Percentiles rank a stretch among this genome's conserved stretches.
Conservation (phyloP, 2,888 invertebrate genomes). For the Oeneis ivallda region DNA sequence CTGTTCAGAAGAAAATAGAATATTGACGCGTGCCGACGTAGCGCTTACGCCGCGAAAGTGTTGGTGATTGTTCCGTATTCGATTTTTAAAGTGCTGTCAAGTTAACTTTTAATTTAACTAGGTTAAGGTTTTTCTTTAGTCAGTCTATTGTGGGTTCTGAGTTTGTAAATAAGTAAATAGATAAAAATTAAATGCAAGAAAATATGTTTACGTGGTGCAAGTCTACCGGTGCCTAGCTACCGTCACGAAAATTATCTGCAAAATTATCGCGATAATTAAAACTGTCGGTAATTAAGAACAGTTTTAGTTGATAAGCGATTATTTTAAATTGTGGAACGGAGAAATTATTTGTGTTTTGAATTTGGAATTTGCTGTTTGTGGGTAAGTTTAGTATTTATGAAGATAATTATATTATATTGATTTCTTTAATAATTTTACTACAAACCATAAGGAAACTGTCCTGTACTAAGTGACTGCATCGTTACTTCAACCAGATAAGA, state of each 20-base stretch:
- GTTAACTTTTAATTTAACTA: slow-evolving; percentile 11
- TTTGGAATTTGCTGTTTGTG: not conserved
- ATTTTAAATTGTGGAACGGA: not conserved
- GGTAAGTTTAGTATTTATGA: not conserved
- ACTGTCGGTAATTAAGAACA: slow-evolving; percentile 9
- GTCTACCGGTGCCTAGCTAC: slow-evolving; percentile 47
- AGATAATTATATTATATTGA: too few species aligned
- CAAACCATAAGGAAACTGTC: too few species aligned
- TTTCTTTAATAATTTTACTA: too few species aligned
- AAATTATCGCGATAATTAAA: slow-evolving; percentile 20
- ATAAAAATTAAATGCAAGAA: slow-evolving; percentile 7
- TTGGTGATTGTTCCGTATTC: slow-evolving; percentile 42
- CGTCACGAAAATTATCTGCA: slow-evolving; percentile 19
- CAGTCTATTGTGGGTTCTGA: not conserved
- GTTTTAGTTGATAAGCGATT: slow-evolving; percentile 17
- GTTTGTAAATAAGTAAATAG: not conserved
- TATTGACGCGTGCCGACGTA: slow-evolving; percentile 52
- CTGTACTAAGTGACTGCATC: too few species aligned
- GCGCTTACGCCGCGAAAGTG: slow-evolving; percentile 53
- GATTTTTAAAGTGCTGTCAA: slow-evolving; percentile 48
- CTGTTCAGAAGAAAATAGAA: slow-evolving; percentile 59
- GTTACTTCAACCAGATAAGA: too few species aligned
- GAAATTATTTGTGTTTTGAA: not conserved
- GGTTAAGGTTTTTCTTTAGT: not conserved
- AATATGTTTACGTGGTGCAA: slow-evolving; percentile 31